Base-by-base conservation (phyloP, 1,140 invertebrate species). In the Zelostemma sp. region DNA sequence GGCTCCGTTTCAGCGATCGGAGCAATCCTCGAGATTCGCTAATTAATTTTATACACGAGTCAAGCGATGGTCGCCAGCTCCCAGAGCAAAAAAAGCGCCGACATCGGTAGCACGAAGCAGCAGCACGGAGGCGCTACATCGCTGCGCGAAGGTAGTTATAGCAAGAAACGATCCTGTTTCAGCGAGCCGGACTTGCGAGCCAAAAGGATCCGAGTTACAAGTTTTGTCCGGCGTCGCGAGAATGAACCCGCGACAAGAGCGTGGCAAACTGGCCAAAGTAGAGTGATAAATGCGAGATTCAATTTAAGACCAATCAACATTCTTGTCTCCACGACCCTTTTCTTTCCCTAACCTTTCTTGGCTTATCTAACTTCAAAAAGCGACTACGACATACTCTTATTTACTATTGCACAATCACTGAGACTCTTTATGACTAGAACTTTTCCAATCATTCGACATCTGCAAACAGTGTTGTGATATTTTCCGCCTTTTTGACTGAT, bases 271-370 rank as follows among this genome's bases (percentile, higher is more conserved):
- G 18, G 17, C 17, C 18, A 46, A 49, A 46, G 43, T 14, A 47
- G 75, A 79, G 78, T 81, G 79, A 81, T 81, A 76, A 80, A 81
- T 80, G 79, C 63, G 73, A 72, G 78, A 80, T 80, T 82, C 79
- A 82, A 80, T 82, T 82, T 80, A 74, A 80, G 78, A 72, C 78
- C 79, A 82, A 82, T 80, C 80, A 82, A 82, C 80, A 80, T 82
- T 82, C 77, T 80, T 77, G 78, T 80, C 69, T 40, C 19, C 50
- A n/a, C 35, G 9, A 21, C 33, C 38, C 63, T 68, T 43, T 57
- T 76, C 64, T 46, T 56, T 68, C 56, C 69, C 54, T 60, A n/a
- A n/a, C n/a, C n/a, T n/a, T n/a, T n/a, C n/a, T n/a, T n/a, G n/a
- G n/a, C n/a, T n/a, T n/a, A n/a, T n/a, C n/a, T n/a, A n/a, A n/a